These are phyloP conservation scores for Okapia johnstoni DNA, from an alignment of 2,113 vertebrate species.

Conservation along the genomic window DNA sequence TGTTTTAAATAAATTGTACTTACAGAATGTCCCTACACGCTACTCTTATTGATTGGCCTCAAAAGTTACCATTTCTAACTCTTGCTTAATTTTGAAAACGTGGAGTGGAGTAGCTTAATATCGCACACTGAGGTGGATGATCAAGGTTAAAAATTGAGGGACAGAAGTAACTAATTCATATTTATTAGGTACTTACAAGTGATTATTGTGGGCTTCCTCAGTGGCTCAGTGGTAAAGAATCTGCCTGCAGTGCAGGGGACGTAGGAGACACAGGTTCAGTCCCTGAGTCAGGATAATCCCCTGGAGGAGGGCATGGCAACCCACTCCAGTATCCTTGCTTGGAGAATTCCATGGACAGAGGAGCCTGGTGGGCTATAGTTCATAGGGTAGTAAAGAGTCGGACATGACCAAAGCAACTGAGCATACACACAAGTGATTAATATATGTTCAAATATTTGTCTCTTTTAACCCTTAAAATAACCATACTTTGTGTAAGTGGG, in stretches of 20 bases:
- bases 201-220: not conserved
- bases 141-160: conserved; percentile 1
- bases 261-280: not conserved
- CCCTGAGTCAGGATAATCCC: not conserved
- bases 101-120: not conserved
- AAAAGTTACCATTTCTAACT: not conserved
- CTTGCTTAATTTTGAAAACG: not conserved
- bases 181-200: not conserved
- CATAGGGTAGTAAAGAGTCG: not conserved
- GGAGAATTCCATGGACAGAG: not conserved
- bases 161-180: conserved; percentile 16
- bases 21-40: not conserved
- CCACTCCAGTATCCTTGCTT: not conserved
- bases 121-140: not conserved
- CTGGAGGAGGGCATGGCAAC: not conserved
- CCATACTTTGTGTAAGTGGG: not conserved
- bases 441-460: not conserved
- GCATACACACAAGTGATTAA: not conserved
- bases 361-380: not conserved
- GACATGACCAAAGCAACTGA: not conserved
- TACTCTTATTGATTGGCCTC: not conserved
- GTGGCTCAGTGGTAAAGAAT: not conserved
- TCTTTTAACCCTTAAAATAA: conserved; percentile 9
- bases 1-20: not conserved
- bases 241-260: not conserved